phyloP scores from a whole-genome alignment of 2,888 invertebrate genomes.

The Agrotis ipsilon region DNA sequence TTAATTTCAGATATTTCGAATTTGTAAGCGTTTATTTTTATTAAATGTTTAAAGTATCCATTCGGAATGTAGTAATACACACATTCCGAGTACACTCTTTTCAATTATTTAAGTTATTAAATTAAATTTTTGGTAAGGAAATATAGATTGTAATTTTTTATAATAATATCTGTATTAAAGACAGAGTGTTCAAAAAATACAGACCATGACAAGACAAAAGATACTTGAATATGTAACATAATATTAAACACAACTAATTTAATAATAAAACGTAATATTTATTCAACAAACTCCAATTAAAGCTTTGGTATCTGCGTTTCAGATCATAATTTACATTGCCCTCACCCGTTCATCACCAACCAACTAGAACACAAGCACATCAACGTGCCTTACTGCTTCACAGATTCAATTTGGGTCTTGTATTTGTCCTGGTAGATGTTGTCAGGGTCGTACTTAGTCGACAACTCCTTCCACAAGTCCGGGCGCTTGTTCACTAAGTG shows the following conservation, averaged over 20 bases:
- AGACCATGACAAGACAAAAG: too few relatives aligned
- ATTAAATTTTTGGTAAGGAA: not conserved
- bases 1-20: constrained; percentile 7
- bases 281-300: constrained; percentile 56
- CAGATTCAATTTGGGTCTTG: constrained; percentile 85
- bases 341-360: constrained; percentile 43
- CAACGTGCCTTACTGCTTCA: constrained; percentile 63
- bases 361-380: not conserved
- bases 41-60: not conserved
- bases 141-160: not conserved
- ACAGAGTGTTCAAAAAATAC: too few relatives aligned
- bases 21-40: constrained; percentile 19
- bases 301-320: constrained; percentile 50
- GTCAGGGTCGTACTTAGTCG: constrained; percentile 93
- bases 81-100: too few relatives aligned
- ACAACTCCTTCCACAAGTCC: constrained; percentile 92
- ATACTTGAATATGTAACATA: not conserved
- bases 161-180: too few relatives aligned
- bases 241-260: constrained; percentile 6
- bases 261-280: constrained; percentile 32
- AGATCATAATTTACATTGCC: constrained; percentile 42
- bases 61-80: too few relatives aligned
- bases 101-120: too few relatives aligned
- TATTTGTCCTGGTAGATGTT: constrained; percentile 93
- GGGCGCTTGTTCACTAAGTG: constrained; percentile 93